phyloP scores from a whole-genome alignment of 2,797 vertebrate species.

The Semotilus atromaculatus region DNA sequence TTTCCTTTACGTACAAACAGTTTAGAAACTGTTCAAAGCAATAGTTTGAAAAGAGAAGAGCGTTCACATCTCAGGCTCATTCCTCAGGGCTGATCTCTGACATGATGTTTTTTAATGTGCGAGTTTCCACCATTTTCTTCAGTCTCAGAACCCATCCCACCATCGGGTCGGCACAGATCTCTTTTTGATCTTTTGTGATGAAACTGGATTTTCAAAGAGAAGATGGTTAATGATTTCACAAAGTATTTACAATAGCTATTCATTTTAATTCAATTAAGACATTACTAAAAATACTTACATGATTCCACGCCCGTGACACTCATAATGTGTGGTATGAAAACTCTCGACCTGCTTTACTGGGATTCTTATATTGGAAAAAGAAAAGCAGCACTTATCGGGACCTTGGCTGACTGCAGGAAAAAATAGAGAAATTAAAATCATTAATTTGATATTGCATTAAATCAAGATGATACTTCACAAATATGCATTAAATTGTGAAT shows the following conservation, averaged over 20 bases:
- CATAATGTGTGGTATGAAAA: slow-evolving; percentile 4
- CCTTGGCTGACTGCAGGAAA: slow-evolving; percentile 17
- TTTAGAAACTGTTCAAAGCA: neutral
- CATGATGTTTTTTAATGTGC: rapidly evolving
- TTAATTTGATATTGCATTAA: neutral
- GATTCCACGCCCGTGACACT: neutral
- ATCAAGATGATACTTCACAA: neutral
- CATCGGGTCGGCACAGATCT: neutral
- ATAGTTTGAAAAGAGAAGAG: neutral
- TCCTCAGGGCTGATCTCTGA: neutral
- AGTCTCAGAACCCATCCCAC: slow-evolving; percentile 9
- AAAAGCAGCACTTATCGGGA: slow-evolving; percentile 42
- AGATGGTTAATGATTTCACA: neutral
- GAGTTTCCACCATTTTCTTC: neutral
- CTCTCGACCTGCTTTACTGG: slow-evolving; percentile 8
- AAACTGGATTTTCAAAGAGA: slow-evolving; percentile 15
- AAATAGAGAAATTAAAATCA: neutral
- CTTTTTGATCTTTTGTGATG: neutral
- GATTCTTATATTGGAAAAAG: slow-evolving; percentile 10
- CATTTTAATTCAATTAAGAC: neutral
- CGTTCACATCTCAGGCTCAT: neutral
- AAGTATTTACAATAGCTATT: neutral
- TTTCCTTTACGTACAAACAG: neutral
- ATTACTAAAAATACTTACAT: slow-evolving; percentile 27
- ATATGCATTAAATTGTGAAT: no score